Percentiles rank a stretch among this genome's conserved stretches.
Evolutionary conservation across 2,888 invertebrate genomes (phyloP).

Genomic region (Cancer borealis): DNA sequence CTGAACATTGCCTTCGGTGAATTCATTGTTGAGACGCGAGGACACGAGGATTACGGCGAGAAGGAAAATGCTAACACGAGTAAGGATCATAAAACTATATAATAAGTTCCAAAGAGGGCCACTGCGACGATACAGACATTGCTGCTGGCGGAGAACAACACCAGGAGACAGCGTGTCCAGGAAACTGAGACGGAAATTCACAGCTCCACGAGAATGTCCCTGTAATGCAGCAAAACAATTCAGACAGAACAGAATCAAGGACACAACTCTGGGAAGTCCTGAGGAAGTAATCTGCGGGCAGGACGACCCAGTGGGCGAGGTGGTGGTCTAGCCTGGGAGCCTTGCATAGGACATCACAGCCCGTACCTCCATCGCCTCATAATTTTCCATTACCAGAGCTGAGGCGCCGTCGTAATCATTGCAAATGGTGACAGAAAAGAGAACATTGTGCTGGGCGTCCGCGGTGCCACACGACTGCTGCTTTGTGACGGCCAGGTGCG

Average conservation of each 20-base stretch:
- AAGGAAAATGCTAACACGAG: constrained; percentile 7
- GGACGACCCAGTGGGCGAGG: not conserved
- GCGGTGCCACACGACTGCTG: constrained; percentile 53
- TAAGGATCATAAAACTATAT: not conserved
- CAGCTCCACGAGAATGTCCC: not conserved
- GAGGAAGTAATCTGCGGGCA: not conserved
- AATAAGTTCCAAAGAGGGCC: not conserved
- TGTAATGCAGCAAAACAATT: not conserved
- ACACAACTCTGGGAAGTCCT: not conserved
- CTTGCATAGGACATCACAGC: not conserved
- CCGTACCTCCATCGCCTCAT: constrained; percentile 55
- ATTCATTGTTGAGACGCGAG: not conserved
- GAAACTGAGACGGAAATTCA: not conserved
- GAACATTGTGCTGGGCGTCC: constrained; percentile 57
- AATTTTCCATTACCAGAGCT: constrained; percentile 62
- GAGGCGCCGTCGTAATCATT: constrained; percentile 59
- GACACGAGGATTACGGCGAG: constrained; percentile 31
- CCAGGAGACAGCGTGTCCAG: not conserved
- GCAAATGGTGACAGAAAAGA: constrained; percentile 60
- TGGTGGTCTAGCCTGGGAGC: not conserved
- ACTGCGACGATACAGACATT: not conserved
- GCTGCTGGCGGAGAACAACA: not conserved
- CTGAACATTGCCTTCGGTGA: constrained; percentile 24
- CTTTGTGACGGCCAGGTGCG: constrained; percentile 53
- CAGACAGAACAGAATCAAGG: constrained; percentile 11